phyloP scores from a whole-genome alignment of 2,113 vertebrate species.

The Cyprinodon variegatus region DNA sequence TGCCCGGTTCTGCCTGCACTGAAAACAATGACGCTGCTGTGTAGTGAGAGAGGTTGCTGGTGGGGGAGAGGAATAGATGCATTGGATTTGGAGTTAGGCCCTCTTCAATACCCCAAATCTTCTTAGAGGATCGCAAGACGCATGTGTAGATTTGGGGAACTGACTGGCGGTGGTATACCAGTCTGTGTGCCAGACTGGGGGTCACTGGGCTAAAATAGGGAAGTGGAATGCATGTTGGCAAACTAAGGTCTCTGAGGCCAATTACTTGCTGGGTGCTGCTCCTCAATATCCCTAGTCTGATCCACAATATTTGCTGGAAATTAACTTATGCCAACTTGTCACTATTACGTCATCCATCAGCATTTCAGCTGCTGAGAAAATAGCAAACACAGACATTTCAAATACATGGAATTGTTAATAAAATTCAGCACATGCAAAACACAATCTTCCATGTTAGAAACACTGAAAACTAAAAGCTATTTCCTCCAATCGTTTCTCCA shows the following conservation, averaged over 20 bases:
- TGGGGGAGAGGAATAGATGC: slow-evolving; percentile 55
- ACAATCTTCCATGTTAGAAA: too few species aligned
- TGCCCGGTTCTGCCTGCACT: slow-evolving; percentile 58
- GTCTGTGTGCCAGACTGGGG: slow-evolving; percentile 45
- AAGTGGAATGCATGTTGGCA: slow-evolving; percentile 44
- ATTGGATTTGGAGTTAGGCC: slow-evolving; percentile 59
- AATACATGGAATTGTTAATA: not conserved
- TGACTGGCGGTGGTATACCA: slow-evolving; percentile 12
- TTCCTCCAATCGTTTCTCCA: too few species aligned
- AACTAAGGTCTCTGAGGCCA: slow-evolving; percentile 45
- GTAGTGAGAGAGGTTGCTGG: slow-evolving; percentile 49
- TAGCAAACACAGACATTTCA: too few species aligned
- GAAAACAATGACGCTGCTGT: slow-evolving; percentile 80
- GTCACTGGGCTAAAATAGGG: slow-evolving; percentile 55
- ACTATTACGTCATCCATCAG: slow-evolving; percentile 47
- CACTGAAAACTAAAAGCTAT: not conserved
- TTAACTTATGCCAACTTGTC: slow-evolving; percentile 51
- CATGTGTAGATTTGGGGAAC: slow-evolving; percentile 36
- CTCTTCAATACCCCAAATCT: slow-evolving; percentile 60
- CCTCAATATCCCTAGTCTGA: slow-evolving; percentile 37
- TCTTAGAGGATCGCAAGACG: slow-evolving; percentile 49
- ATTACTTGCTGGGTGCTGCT: slow-evolving; percentile 61
- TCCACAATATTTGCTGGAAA: slow-evolving; percentile 54
- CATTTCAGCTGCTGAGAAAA: not conserved
- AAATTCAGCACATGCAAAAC: not conserved